These are phyloP conservation scores for Pangasius larnaudii DNA, from an alignment of 2,797 vertebrate genomes.

Conservation along the genomic window DNA sequence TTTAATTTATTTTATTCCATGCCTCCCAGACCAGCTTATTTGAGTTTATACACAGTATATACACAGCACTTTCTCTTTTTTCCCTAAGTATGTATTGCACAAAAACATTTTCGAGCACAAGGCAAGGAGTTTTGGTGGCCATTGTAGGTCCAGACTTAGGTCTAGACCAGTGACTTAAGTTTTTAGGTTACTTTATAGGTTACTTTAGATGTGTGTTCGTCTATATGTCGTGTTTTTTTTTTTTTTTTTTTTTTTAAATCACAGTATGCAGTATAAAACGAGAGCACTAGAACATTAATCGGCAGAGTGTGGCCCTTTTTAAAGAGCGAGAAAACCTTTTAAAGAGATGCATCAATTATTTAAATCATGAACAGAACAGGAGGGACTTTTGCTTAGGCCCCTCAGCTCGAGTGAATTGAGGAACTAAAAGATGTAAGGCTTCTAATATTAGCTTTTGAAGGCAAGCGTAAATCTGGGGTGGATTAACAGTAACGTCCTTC, in stretches of 20 bases:
- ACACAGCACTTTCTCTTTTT: not conserved
- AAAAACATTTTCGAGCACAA: not conserved
- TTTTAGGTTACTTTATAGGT: not conserved
- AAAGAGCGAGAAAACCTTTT: not conserved
- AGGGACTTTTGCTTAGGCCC: not conserved
- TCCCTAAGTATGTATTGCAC: not conserved
- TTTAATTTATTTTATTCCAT: too few relatives aligned
- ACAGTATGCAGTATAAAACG: not conserved
- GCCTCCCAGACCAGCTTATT: not conserved
- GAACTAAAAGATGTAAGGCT: slow-evolving; percentile 51
- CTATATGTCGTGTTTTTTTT: not conserved
- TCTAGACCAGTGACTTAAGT: not conserved
- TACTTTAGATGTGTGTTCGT: not conserved
- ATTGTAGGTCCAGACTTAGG: not conserved
- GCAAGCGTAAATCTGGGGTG: not conserved
- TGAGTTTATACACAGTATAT: not conserved
- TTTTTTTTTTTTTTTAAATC: not conserved
- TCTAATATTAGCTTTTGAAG: slow-evolving; percentile 5
- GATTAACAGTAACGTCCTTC: slow-evolving; percentile 5
- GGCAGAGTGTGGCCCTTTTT: too few relatives aligned
- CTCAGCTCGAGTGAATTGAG: not conserved
- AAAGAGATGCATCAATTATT: not conserved
- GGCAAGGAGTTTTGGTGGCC: not conserved
- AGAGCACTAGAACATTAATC: not conserved
- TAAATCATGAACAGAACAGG: not conserved